Base-by-base conservation (phyloP, 2,888 invertebrate genomes). In the Yponomeuta sedellus region DNA sequence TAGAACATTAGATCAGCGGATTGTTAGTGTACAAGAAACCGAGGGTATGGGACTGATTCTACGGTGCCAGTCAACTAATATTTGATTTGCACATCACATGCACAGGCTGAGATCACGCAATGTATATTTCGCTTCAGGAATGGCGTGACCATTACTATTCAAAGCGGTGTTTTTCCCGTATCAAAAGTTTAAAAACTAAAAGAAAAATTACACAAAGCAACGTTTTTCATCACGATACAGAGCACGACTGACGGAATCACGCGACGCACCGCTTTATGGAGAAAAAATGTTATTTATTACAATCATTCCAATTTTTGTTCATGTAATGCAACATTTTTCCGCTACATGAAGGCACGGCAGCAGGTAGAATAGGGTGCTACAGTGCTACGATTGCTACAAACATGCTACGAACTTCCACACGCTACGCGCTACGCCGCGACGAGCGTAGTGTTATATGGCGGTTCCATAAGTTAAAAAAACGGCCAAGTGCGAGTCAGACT, bases 381-480 rank as follows among this genome's bases (percentile, higher is more conserved):
- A 25, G 12, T 20, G 22, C 59, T 25, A 59, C 25, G 11, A 59
- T 59, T 20, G 59, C 59, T 68, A 70, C 68, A 66, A 64, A 16
- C 44, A 52, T 52, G 44, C 44, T 52, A 52, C 44, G 12, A 52
- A 12, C 44, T 16, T 4, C 16, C 16, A 16, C 12, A 52, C 44
- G 44, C 34, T 34, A 34, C 34, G 34, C 34, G 34, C 10, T 34
- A 34, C 34, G 34, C 34, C 8, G 34, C 34, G 6, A 6, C 8
- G 34, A 5, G 10, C 34, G 34, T 8, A 28, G 28, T 2, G n/a
- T n/a, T n/a, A 34, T 34, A 8, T 3, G 8, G 34, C 34, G 34
- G 3, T 34, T 34, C 34, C 34, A 8, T 34, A 34, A 34, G 34
- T 3, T 34, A 34, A 5, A 34, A 34, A 34, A 34, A 34, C 5